These are phyloP conservation scores for Agrochola circellaris DNA, from an alignment of 2,888 invertebrate species.

Conservation along the genomic window DNA sequence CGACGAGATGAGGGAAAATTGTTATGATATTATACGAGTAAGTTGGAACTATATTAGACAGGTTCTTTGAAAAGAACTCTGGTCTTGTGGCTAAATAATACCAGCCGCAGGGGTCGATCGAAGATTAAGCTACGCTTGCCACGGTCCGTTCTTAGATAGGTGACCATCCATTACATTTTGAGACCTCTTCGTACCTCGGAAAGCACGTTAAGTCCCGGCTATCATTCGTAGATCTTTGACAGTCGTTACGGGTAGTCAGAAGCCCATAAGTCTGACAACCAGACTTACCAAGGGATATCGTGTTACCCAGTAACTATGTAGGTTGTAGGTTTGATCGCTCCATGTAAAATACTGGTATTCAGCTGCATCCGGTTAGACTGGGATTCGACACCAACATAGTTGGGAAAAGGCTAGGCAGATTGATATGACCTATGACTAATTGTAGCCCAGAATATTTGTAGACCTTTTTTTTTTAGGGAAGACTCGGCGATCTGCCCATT, in stretches of 20 bases:
- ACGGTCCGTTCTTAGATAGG: not conserved
- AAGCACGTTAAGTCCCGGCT: not conserved
- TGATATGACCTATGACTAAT: not conserved
- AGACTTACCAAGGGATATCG: not conserved
- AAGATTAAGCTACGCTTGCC: not conserved
- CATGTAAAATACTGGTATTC: no score
- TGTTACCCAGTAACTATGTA: not conserved
- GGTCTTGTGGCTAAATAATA: not conserved
- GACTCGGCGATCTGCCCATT: no score
- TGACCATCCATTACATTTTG: not conserved
- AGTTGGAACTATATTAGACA: not conserved
- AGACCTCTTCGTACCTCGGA: not conserved
- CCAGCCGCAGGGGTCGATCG: not conserved
- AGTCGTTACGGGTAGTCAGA: not conserved
- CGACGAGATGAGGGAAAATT: conserved; percentile 11
- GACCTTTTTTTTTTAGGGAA: no score
- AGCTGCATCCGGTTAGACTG: no score
- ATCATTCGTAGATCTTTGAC: not conserved
- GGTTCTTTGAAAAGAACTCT: not conserved
- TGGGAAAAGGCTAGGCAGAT: no score
- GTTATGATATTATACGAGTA: not conserved
- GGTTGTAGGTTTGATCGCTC: no score
- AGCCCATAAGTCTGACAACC: not conserved
- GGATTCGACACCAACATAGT: no score
- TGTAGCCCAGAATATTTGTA: not conserved